phyloP scores from a whole-genome alignment of 2,797 vertebrate species.

The Apogon talboti region DNA sequence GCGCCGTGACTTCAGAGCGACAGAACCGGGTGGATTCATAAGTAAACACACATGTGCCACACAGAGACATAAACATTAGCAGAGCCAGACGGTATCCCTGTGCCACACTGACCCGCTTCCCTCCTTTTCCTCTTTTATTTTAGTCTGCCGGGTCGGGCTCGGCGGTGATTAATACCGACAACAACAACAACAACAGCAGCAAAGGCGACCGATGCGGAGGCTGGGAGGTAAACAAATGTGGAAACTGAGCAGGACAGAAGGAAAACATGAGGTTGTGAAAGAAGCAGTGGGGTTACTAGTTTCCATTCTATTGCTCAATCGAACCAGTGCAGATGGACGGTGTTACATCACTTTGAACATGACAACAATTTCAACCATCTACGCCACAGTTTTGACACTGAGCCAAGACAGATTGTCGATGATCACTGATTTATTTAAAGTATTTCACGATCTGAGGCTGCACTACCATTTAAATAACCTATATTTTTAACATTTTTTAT shows the following conservation, averaged over 20 bases:
- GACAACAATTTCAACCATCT: slow-evolving; percentile 16
- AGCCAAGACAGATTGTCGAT: neutral
- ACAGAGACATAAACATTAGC: slow-evolving; percentile 39
- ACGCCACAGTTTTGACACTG: neutral
- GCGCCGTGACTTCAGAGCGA: slow-evolving; percentile 30
- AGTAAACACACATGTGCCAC: slow-evolving; percentile 47
- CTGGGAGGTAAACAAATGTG: slow-evolving; percentile 54
- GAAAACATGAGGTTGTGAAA: slow-evolving; percentile 69
- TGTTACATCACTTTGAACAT: slow-evolving; percentile 55
- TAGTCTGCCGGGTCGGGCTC: slow-evolving; percentile 12
- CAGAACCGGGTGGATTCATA: slow-evolving; percentile 35
- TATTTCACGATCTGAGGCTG: too few species aligned
- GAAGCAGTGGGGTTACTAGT: slow-evolving; percentile 33
- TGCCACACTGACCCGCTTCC: slow-evolving; percentile 42
- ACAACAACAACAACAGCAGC: slow-evolving; percentile 8
- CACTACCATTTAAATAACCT: too few species aligned
- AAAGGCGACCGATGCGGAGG: neutral
- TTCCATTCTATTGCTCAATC: slow-evolving; percentile 63
- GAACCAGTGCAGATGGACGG: slow-evolving; percentile 22
- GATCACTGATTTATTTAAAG: too few species aligned
- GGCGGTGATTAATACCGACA: slow-evolving; percentile 41
- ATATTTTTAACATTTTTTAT: neutral
- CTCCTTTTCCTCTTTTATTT: slow-evolving; percentile 17
- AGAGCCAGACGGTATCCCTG: slow-evolving; percentile 25
- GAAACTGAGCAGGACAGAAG: slow-evolving; percentile 25